Conservation (phyloP, 2,888 invertebrate species). For the Sinhomidia bicolor region DNA sequence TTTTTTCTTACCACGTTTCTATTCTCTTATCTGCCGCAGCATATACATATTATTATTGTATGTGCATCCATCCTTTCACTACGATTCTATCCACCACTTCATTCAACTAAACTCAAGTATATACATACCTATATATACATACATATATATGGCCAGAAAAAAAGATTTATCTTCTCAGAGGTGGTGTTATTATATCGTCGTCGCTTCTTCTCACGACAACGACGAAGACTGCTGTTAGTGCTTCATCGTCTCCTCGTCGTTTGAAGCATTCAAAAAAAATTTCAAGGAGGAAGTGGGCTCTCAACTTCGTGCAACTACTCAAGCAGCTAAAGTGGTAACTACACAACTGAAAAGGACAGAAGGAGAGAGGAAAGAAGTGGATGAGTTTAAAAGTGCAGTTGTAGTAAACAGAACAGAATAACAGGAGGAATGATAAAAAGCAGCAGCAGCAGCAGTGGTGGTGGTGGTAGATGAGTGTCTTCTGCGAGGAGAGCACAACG, state of each 20-base stretch:
- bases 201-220: not conserved
- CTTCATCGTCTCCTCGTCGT: conserved; percentile 26
- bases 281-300: conserved; percentile 47
- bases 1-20: not conserved
- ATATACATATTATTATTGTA: not conserved
- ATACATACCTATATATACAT: no score
- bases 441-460: not conserved
- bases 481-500: not conserved
- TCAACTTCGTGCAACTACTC: conserved; percentile 47
- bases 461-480: not conserved
- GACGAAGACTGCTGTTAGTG: not conserved
- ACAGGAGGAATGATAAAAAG: not conserved
- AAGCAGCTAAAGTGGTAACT: conserved; percentile 33
- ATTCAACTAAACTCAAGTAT: not conserved
- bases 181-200: not conserved
- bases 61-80: not conserved
- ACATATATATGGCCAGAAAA: not conserved
- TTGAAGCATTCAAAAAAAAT: conserved; percentile 14
- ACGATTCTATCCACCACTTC: no score
- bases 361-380: not conserved
- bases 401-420: conserved; percentile 11
- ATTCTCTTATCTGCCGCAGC: not conserved
- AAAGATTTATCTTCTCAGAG: not conserved
- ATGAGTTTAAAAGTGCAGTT: conserved; percentile 14
- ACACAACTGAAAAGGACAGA: not conserved